Percentiles rank a stretch among this genome's conserved stretches.
phyloP scores from a whole-genome alignment of 2,113 vertebrate species.

The Ceratotherium simum region DNA sequence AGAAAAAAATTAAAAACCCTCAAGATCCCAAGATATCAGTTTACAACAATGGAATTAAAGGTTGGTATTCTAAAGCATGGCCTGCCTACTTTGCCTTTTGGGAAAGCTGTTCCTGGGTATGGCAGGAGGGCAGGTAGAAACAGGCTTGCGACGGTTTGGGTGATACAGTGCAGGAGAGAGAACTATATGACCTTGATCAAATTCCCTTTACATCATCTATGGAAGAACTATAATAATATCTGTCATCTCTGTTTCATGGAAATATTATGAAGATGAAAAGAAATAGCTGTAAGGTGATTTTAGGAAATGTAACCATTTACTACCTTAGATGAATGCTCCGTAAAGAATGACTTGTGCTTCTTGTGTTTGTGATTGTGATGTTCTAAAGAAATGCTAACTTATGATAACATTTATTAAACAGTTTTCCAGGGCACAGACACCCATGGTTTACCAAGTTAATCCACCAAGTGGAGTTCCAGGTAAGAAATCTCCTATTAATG shows the following conservation, averaged over 20 bases:
- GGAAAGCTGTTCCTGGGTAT: not conserved
- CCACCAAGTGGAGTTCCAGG: conserved; percentile 88
- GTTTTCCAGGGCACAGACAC: conserved; percentile 86
- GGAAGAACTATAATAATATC: not conserved
- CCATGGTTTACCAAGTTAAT: conserved; percentile 83
- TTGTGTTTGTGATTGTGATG: not conserved
- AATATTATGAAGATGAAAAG: not conserved
- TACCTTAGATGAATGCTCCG: not conserved
- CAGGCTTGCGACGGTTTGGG: not conserved
- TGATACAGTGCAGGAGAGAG: not conserved
- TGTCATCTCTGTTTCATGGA: not conserved
- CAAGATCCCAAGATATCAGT: not conserved
- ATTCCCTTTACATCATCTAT: not conserved
- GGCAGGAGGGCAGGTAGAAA: not conserved
- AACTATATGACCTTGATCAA: not conserved
- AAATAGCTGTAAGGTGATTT: not conserved
- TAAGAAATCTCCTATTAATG: conserved; percentile 72
- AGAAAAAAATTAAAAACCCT: not conserved
- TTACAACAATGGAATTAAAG: not conserved
- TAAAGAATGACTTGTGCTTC: not conserved
- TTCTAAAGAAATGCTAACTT: not conserved
- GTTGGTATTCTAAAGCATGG: not conserved
- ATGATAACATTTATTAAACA: conserved; percentile 77
- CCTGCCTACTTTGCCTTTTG: not conserved
- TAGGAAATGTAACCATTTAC: not conserved